Evolutionary conservation across 2,888 invertebrate genomes (phyloP), one percentile per base, ranked within the genome.

Genomic region (Hermaeophaga mercurialis): DNA sequence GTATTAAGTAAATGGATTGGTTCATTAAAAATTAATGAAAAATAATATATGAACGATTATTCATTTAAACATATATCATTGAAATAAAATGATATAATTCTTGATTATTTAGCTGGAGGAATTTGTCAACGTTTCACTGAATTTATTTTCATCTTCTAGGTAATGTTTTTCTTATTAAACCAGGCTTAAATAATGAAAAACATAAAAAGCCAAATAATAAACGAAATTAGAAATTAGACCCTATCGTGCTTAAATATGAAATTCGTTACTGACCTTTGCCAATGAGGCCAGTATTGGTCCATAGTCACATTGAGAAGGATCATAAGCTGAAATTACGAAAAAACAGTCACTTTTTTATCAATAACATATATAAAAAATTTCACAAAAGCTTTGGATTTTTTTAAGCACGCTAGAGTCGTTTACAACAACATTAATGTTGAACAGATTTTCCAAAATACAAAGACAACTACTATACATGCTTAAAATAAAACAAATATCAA

Each of bases 211-310:
- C n/a, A n/a, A n/a, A n/a, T n/a, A n/a, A n/a, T n/a, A n/a, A n/a
- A n/a, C n/a, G n/a, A n/a, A n/a, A n/a, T n/a, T n/a, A n/a, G n/a
- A n/a, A n/a, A 28, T 6, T 28, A 7, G 67, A 67, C 67, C 69
- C 68, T 62, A 67, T 66, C 71, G 73, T 73, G 73, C 73, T 73
- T 72, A 73, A 72, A 69, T 68, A 60, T 56, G 58, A 56, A 24
- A 47, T 52, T 65, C 62, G 64, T 70, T 78, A 79, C 79, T 79
- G 79, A 79, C 79, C 79, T 79, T 78, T 74, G 76, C 73, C 71
- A 78, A 75, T 74, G 78, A 77, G 78, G 79, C 78, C 78, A 78
- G 75, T 75, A 78, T 76, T 71, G 78, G 76, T 78, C 79, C 78
- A 73, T 77, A 78, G 74, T 79, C 79, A 72, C 77, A 78, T 74